Base-by-base conservation (phyloP, 2,113 vertebrate genomes). In the Anguilla japonica region DNA sequence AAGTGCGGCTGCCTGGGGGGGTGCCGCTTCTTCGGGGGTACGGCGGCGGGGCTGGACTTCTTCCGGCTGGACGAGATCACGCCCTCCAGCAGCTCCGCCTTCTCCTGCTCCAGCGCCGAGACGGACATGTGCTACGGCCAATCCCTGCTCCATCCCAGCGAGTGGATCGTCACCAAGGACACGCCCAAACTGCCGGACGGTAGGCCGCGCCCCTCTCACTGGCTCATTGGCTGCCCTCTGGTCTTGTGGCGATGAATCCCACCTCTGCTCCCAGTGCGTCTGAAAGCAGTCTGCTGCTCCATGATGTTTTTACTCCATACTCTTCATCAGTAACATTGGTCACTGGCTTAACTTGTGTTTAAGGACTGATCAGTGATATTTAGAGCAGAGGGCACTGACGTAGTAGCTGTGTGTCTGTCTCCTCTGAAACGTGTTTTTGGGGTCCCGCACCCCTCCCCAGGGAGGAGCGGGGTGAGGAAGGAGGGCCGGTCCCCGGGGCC, bases 1-100 rank as follows among this genome's bases (percentile, higher is more conserved):
- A 97, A 96, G 78, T 99, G 98, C 87, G 98, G 98, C 84, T 99
- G 98, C 90, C 97, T 99, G 0, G 98, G 98, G 56, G 98, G 98
- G 85, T 99, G 98, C 89, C 93, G 97, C 29, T 99, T 99, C 92
- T 99, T 98, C 0, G 98, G 97, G 7, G 97, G 98, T n/a, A 97
- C 96, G 0, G 92, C 95, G 84, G 94, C 95, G 78, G 97, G 97
- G 63, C 89, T 98, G 80, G 98, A 99, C 89, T 99, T 97, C 93
- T 99, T 99, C 94, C 97, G 91, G 71, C 94, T 98, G 4, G 98
- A 99, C 41, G 98, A 99, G 83, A 92, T 98, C 87, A 99, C 97
- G 0, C 98, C 98, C 6, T 98, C 98, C 0, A 98, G 97, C 89
- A 98, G 97, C 60, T 98, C 98, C 39, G 98, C 97, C 18, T 98